Evolutionary conservation across 2,113 vertebrate genomes (phyloP), one percentile per base, ranked within the genome.

Genomic region (Mixornis gularis): DNA sequence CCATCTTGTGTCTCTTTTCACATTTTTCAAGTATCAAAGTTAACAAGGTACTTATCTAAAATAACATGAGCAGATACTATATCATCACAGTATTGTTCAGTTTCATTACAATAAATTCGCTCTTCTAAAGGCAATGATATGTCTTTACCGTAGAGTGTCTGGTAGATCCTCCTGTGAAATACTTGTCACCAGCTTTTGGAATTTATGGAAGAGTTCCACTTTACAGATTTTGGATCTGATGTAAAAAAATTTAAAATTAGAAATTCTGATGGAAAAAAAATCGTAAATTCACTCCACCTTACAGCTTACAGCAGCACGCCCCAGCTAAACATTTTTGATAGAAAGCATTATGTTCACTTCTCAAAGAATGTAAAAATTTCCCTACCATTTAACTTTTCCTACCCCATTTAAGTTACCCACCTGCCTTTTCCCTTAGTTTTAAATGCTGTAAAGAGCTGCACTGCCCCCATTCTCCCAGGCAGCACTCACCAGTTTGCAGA

Each of bases 141-240:
- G 10, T 64, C 17, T 87, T 97, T 95, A 99, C 99, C 98, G 98
- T 96, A 99, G 98, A 32, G 98, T 98, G 52, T 97, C 92, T 14
- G 99, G 99, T 51, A 97, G 97, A 41, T 96, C 83, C 27, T 98
- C 96, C 30, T 97, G 96, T 20, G 98, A 92, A 62, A 98, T 97
- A 90, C 94, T 97, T 21, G 94, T 74, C 64, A 98, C 95, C 79
- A 99, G 94, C 65, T 98, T 97, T 97, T 98, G 97, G 96, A 99
- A 99, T 13, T 92, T 87, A 44, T 91, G 98, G 58, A 99, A 99
- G 29, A 99, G 97, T 85, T 99, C 99, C 79, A 98, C 95, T 96
- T 99, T 99, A 96, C 98, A 98, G 92, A 99, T 98, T 44, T 95
- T 97, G 73, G 99, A 99, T 92, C 99, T 99, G 93, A 52, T 89